These are phyloP conservation scores for Semicossyphus pulcher DNA, from an alignment of 2,113 vertebrate species.

Conservation along the genomic window DNA sequence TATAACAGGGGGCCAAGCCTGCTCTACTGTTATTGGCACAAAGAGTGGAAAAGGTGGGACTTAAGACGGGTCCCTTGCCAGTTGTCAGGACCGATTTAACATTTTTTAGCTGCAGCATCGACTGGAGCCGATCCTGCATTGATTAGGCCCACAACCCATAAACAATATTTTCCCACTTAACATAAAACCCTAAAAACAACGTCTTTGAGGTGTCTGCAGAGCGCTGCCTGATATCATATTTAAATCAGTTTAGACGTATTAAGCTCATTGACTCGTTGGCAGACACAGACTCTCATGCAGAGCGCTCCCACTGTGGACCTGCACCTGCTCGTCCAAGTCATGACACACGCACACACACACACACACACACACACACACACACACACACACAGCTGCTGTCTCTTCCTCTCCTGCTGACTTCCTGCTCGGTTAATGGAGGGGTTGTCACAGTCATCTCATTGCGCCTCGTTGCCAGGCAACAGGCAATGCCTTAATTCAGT, in stretches of 20 bases:
- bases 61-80: too few relatives aligned
- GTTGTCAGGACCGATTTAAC: too few relatives aligned
- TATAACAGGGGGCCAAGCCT: neutral
- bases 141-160: neutral
- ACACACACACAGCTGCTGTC: conserved; percentile 63
- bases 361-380: conserved; percentile 40
- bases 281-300: conserved; percentile 49
- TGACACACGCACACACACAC: conserved; percentile 36
- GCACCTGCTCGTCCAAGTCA: conserved; percentile 74
- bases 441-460: conserved; percentile 58
- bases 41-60: too few relatives aligned
- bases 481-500: conserved; percentile 54
- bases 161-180: neutral
- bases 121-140: neutral
- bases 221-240: neutral
- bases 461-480: conserved; percentile 75
- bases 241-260: conserved; percentile 2
- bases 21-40: neutral
- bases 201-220: neutral
- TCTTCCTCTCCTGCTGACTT: conserved; percentile 75
- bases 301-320: conserved; percentile 70
- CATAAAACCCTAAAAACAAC: neutral
- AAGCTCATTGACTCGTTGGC: conserved; percentile 34
- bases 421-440: conserved; percentile 72
- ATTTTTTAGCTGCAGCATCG: neutral